Conservation (phyloP, 2,113 vertebrate species). For the Aspidoscelis tigris region DNA sequence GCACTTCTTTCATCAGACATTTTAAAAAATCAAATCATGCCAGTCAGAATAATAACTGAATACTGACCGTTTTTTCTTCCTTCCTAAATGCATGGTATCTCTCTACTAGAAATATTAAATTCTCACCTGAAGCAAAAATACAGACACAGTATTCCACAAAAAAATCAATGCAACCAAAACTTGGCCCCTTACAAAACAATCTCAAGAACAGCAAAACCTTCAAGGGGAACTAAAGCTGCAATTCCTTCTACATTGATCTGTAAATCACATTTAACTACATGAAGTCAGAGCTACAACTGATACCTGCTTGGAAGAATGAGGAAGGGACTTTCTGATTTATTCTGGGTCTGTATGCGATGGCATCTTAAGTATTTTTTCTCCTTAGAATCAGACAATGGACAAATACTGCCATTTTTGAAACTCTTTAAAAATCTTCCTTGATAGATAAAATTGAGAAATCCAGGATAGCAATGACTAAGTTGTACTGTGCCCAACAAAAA, state of each 20-base stretch:
- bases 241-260: not conserved
- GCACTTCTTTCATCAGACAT: conserved; percentile 6
- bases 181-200: not conserved
- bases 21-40: conserved; percentile 6
- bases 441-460: no score
- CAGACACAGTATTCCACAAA: not conserved
- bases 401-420: no score
- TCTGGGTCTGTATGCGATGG: no score
- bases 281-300: no score
- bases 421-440: no score
- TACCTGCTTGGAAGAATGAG: no score
- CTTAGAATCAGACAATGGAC: no score
- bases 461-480: no score
- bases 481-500: no score
- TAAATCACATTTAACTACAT: no score
- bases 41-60: not conserved
- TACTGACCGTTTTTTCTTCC: not conserved
- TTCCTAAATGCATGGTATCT: not conserved
- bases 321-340: no score
- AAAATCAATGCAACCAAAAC: not conserved
- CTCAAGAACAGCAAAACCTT: not conserved
- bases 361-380: no score
- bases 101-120: not conserved
- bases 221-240: not conserved
- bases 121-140: not conserved